These are phyloP conservation scores for Falco berigora DNA, from an alignment of 2,797 vertebrate genomes.

Conservation along the genomic window DNA sequence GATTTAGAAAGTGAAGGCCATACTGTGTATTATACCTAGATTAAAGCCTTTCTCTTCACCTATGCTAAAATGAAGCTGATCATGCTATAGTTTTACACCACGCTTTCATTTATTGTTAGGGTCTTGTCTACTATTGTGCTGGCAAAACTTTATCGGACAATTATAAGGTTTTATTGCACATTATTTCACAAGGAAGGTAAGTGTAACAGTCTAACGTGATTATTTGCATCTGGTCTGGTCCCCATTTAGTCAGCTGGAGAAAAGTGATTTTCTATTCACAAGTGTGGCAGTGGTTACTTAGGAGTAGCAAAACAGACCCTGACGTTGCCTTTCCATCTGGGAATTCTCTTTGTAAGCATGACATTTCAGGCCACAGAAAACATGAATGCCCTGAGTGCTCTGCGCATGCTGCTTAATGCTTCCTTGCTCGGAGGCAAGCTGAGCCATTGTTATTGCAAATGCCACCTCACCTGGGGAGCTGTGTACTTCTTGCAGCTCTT, in stretches of 20 bases:
- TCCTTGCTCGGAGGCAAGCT: fast-evolving
- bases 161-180: neutral
- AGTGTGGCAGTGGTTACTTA: neutral
- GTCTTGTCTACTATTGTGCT: neutral
- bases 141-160: neutral
- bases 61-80: neutral
- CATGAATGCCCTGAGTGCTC: neutral
- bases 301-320: too few relatives aligned
- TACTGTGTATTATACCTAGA: neutral
- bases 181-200: neutral
- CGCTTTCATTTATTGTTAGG: neutral
- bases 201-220: neutral
- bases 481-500: neutral
- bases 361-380: neutral
- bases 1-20: neutral
- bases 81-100: neutral
- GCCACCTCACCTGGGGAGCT: neutral
- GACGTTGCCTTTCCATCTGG: neutral
- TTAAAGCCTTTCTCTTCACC: neutral
- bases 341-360: neutral
- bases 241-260: neutral
- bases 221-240: neutral
- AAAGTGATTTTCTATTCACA: neutral
- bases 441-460: neutral
- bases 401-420: neutral